Evolutionary conservation across 2,888 invertebrate genomes (phyloP).

Genomic region (Ctenicera cuprea): DNA sequence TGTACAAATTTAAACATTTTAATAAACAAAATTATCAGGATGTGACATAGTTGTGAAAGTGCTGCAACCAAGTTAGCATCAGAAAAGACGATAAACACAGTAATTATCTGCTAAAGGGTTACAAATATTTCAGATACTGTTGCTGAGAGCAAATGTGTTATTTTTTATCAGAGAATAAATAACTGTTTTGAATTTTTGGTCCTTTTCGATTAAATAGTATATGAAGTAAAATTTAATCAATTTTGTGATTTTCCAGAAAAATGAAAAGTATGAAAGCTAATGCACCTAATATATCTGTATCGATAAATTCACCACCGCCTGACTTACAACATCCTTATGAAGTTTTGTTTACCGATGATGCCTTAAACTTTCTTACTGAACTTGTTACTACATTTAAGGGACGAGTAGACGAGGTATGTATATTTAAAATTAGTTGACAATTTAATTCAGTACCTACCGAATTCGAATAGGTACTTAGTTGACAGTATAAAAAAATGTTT

Average conservation of each 20-base stretch:
- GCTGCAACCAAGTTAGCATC: background rate
- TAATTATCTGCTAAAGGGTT: background rate
- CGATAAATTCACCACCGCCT: slow-evolving; percentile 68
- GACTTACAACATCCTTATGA: slow-evolving; percentile 76
- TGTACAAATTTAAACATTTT: background rate
- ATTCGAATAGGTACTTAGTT: too few species aligned
- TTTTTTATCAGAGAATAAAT: too few species aligned
- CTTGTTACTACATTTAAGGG: slow-evolving; percentile 74
- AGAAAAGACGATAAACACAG: background rate
- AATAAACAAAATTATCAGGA: slow-evolving; percentile 7
- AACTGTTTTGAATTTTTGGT: too few species aligned
- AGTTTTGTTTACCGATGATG: slow-evolving; percentile 75
- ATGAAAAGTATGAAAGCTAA: background rate
- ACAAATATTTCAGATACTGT: background rate
- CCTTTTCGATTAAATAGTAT: too few species aligned
- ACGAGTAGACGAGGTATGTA: slow-evolving; percentile 71
- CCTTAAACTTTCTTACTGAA: slow-evolving; percentile 75
- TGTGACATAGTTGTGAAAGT: background rate
- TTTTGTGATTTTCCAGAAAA: background rate
- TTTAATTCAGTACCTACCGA: too few species aligned
- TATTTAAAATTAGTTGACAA: background rate
- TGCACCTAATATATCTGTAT: background rate
- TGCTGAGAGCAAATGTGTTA: background rate
- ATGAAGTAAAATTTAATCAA: background rate
- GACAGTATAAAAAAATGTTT: too few species aligned